Base-by-base conservation (phyloP, 92 coral and sea anemone genomes). In the Bergia puertoricense region DNA sequence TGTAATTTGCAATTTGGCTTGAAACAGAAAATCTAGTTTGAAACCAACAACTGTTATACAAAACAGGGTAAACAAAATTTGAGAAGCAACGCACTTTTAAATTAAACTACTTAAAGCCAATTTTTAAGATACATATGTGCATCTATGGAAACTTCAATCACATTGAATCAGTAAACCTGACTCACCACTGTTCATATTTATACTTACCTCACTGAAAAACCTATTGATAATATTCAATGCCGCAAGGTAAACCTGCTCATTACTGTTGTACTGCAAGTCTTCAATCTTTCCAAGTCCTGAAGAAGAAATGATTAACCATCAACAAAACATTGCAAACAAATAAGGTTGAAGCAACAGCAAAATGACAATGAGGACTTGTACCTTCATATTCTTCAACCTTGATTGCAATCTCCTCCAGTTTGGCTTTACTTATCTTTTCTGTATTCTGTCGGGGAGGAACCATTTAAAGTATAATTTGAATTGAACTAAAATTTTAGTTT, bases 181-280 rank as follows among this genome's bases (percentile, higher is more conserved):
- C 88, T 92, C 97, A 13, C 91, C 96, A 76, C 8, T 48, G 4
- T 48, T 4, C 54, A 48, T 76, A 6, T 76, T 4, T 36, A 80
- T 15, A 16, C 71, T 37, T 57, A 80, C 85, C 85, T 80, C 85
- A 20, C 95, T 91, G 90, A 97, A 97, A 86, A 82, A 97, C 86
- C 91, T 95, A 85, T 97, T 98, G 71, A 97, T 95, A 20, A 97
- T 88, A 38, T 90, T 89, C 78, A 92, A 88, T 23, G 97, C 95
- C 18, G 88, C 82, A 36, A 89, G 95, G 54, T 95, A 97, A 66
- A 97, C 96, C 83, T 97, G 96, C 10, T 85, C 83, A 81, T 95
- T 97, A 36, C 86, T 90, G 79, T 95, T 95, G 50, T 72, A 72
- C 43, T 72, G 76, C 76, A 72, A 37, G 43, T 72, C 76, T 36